Evolutionary conservation across 2,113 vertebrate genomes (phyloP).

Genomic region (Megaleporinus macrocephalus): DNA sequence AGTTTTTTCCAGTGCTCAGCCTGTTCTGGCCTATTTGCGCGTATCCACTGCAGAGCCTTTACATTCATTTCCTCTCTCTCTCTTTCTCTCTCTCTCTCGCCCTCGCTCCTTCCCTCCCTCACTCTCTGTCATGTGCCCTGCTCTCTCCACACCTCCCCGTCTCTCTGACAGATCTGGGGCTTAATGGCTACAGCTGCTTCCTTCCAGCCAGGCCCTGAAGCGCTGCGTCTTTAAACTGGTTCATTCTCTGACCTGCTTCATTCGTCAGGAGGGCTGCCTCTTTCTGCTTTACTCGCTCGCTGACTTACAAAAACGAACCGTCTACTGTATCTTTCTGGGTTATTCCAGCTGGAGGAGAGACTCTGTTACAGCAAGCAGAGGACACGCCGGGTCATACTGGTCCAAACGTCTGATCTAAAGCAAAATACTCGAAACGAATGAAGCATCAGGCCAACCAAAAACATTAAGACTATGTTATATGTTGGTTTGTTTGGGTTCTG

Average conservation of each 20-base stretch:
- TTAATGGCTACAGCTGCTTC: constrained; percentile 36
- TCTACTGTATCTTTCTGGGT: constrained; percentile 7
- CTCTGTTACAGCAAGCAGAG: neutral
- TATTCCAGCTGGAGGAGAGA: neutral
- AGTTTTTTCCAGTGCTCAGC: neutral
- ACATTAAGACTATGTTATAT: too few relatives aligned
- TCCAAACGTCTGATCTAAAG: neutral
- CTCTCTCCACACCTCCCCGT: neutral
- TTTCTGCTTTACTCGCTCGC: neutral
- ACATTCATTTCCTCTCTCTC: neutral
- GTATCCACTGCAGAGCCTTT: neutral
- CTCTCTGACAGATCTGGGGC: constrained; percentile 57
- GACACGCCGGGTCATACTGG: neutral
- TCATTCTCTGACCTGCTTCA: constrained; percentile 39
- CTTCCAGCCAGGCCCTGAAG: constrained; percentile 17
- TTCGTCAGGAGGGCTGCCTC: constrained; percentile 2
- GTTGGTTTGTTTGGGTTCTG: too few relatives aligned
- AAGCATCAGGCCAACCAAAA: too few relatives aligned
- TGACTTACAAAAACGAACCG: neutral
- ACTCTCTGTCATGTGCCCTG: neutral
- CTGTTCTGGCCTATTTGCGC: constrained; percentile 29
- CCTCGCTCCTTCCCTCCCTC: neutral
- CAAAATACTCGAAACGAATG: too few relatives aligned
- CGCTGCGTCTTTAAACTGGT: constrained; percentile 26
- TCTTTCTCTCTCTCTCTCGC: constrained; percentile 21